These are phyloP conservation scores for Drosophila triauraria DNA, from an alignment of 1,140 invertebrate genomes.

Conservation along the genomic window DNA sequence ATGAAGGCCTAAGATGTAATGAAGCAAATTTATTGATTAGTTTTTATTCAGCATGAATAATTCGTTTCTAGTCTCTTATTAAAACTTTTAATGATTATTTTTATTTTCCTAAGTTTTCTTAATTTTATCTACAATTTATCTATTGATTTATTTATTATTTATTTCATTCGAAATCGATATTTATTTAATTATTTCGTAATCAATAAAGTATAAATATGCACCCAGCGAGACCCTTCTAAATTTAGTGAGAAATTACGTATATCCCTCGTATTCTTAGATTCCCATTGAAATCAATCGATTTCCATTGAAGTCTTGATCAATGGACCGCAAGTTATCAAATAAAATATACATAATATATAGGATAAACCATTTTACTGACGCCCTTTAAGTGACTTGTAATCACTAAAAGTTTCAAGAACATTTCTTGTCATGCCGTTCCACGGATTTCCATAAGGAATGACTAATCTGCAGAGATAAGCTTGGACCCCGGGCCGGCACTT, in stretches of 20 bases:
- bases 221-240: neutral
- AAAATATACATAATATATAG: neutral
- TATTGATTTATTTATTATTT: too few relatives aligned
- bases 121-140: neutral
- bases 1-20: too few relatives aligned
- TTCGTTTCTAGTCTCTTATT: too few relatives aligned
- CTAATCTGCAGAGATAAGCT: conserved; percentile 18
- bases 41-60: too few relatives aligned
- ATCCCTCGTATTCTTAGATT: neutral
- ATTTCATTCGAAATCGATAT: too few relatives aligned
- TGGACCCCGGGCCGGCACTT: neutral
- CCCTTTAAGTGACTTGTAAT: neutral
- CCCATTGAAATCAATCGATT: too few relatives aligned
- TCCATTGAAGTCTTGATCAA: neutral
- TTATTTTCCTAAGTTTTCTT: neutral
- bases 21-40: too few relatives aligned
- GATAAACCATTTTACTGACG: neutral
- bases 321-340: neutral
- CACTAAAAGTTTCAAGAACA: conserved; percentile 2
- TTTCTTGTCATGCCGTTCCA: neutral
- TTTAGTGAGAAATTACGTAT: neutral
- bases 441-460: conserved; percentile 5
- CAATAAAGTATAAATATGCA: too few relatives aligned
- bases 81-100: neutral
- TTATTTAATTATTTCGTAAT: too few relatives aligned